Percentiles rank a stretch among this genome's conserved stretches.
phyloP scores from a whole-genome alignment of 37 sponge, comb jelly and placozoan genomes.

The Spongilla lacustris region DNA sequence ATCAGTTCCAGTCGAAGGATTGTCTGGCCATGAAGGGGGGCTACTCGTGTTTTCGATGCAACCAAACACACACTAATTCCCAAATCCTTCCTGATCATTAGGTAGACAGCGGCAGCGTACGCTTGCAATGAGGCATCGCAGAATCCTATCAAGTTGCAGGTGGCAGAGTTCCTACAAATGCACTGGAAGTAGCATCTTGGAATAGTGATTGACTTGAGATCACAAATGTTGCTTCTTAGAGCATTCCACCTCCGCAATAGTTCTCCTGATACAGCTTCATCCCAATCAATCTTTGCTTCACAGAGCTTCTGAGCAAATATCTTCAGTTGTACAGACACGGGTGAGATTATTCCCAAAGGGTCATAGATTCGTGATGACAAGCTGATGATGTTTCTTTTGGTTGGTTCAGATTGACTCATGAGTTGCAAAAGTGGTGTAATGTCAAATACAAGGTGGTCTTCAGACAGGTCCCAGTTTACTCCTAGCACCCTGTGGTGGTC shows the following conservation, averaged over 20 bases:
- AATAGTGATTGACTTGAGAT: neutral
- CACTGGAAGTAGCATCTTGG: constrained; percentile 15
- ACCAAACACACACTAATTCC: constrained; percentile 5
- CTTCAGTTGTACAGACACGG: constrained; percentile 24
- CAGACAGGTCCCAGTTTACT: neutral
- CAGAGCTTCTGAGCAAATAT: constrained; percentile 24
- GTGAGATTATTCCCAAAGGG: constrained; percentile 9
- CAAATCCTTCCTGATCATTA: neutral
- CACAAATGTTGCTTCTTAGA: neutral
- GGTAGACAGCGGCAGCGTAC: constrained; percentile 38
- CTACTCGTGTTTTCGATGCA: constrained; percentile 34
- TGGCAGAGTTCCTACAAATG: neutral
- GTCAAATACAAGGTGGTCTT: neutral
- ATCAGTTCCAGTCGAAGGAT: constrained; percentile 37
- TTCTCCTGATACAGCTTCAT: constrained; percentile 18
- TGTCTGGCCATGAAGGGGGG: constrained; percentile 13
- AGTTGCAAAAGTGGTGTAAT: neutral
- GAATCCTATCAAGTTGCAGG: constrained; percentile 26
- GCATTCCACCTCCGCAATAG: neutral
- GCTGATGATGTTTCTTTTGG: neutral
- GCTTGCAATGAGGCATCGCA: constrained; percentile 34
- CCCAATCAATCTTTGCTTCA: constrained; percentile 16
- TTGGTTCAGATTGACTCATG: neutral
- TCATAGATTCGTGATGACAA: neutral
- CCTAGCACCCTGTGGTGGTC: neutral